Evolutionary conservation across 2,888 invertebrate genomes (phyloP).

Genomic region (Anorthoa munda): DNA sequence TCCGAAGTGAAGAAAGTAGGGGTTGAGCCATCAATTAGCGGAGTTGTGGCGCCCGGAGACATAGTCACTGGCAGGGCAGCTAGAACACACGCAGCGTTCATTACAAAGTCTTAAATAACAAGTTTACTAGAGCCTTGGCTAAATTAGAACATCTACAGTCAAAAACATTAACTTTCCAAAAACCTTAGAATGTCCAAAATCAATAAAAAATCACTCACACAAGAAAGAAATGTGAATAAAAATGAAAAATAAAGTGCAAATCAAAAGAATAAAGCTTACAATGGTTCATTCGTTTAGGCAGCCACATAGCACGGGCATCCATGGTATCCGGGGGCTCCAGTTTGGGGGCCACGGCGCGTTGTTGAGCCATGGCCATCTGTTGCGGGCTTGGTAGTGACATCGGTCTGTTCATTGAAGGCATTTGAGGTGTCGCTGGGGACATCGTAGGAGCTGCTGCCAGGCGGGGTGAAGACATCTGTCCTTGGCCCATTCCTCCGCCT

Average conservation of each 20-base stretch:
- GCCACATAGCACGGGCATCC: conserved; percentile 92
- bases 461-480: conserved; percentile 86
- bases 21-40: conserved; percentile 84
- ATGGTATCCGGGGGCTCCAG: conserved; percentile 91
- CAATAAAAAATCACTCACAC: conserved; percentile 49
- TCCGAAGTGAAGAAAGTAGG: conserved; percentile 86
- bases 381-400: conserved; percentile 85
- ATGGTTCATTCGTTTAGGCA: conserved; percentile 92
- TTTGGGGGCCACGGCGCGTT: conserved; percentile 90
- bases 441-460: conserved; percentile 86
- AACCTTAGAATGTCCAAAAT: conserved; percentile 7
- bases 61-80: conserved; percentile 88
- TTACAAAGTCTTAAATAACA: conserved; percentile 9
- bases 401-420: conserved; percentile 85
- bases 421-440: conserved; percentile 87
- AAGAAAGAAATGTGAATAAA: conserved; percentile 63
- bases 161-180: neutral
- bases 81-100: conserved; percentile 68
- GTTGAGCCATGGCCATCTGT: conserved; percentile 84
- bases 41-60: conserved; percentile 86
- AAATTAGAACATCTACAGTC: neutral
- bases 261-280: conserved; percentile 90
- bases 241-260: conserved; percentile 72
- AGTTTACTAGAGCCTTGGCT: neutral
- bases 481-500: conserved; percentile 75